A percentile compares a stretch with the other conserved stretches of the same genome.
These are phyloP conservation scores for Sylvietta virens DNA, from an alignment of 2,113 vertebrate genomes.

Conservation along the genomic window DNA sequence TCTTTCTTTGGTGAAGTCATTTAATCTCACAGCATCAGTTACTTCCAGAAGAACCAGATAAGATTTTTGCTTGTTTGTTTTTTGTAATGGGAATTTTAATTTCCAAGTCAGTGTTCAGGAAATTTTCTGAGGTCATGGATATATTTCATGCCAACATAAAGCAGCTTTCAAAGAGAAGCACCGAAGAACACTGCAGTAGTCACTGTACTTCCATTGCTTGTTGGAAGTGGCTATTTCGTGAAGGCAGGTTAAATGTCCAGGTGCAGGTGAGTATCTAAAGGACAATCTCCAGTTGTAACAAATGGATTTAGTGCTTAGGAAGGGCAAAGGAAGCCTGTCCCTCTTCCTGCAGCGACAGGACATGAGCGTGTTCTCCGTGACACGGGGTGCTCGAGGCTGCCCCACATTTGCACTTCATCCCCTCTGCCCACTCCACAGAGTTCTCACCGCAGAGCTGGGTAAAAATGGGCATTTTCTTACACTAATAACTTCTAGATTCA, in stretches of 20 bases:
- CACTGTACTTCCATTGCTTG: background rate
- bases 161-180: background rate
- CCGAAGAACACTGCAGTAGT: background rate
- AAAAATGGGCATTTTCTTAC: background rate
- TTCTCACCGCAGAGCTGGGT: background rate
- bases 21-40: background rate
- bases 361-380: background rate
- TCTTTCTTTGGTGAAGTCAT: background rate
- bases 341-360: background rate
- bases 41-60: background rate
- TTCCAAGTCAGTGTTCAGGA: background rate
- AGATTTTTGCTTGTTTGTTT: background rate
- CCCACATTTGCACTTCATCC: background rate
- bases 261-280: background rate
- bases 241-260: background rate
- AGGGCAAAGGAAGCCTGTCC: background rate
- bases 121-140: background rate
- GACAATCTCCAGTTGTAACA: background rate
- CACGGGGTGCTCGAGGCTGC: background rate
- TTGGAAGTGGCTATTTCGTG: background rate
- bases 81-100: background rate
- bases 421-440: background rate
- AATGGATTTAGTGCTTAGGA: background rate
- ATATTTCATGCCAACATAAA: background rate
- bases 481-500: background rate